A percentile compares a stretch with the other conserved stretches of the same genome.
Conservation (phyloP, 2,888 invertebrate species). For the Altica lythri region DNA sequence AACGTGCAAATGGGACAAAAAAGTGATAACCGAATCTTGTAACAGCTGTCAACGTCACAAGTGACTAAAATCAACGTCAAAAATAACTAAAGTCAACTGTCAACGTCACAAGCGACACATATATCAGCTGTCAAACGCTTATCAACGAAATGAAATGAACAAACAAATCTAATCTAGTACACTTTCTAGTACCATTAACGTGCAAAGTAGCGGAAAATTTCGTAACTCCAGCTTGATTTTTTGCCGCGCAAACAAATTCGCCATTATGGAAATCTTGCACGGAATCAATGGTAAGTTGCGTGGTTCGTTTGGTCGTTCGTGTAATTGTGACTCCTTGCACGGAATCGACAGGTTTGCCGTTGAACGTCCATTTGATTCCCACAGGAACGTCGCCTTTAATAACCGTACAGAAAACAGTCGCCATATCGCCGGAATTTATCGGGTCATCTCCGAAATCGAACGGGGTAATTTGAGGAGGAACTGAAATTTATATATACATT, state of each 20-base stretch:
- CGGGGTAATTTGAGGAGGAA: slow-evolving; percentile 54
- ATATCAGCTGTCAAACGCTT: too few relatives aligned
- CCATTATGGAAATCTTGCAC: slow-evolving; percentile 61
- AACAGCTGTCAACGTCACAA: too few relatives aligned
- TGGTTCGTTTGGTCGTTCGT: slow-evolving; percentile 59
- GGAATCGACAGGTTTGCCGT: slow-evolving; percentile 52
- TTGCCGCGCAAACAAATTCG: slow-evolving; percentile 61
- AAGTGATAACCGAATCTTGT: too few relatives aligned
- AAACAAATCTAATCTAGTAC: slow-evolving; percentile 36
- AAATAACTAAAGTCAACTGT: too few relatives aligned
- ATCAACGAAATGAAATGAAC: too few relatives aligned
- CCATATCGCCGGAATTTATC: slow-evolving; percentile 68
- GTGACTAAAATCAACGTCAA: too few relatives aligned
- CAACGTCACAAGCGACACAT: too few relatives aligned
- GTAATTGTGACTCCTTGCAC: slow-evolving; percentile 54
- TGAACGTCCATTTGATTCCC: slow-evolving; percentile 52
- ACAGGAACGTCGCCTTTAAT: slow-evolving; percentile 71
- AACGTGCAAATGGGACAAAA: too few relatives aligned
- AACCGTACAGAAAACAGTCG: slow-evolving; percentile 67
- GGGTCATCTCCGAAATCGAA: slow-evolving; percentile 60
- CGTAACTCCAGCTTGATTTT: slow-evolving; percentile 60
- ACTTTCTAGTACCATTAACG: slow-evolving; percentile 59
- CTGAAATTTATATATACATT: too few relatives aligned
- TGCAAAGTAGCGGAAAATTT: slow-evolving; percentile 59
- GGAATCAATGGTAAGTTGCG: slow-evolving; percentile 61